Evolutionary conservation across 2,888 invertebrate species (phyloP), one percentile per base, ranked within the genome.

Genomic region (Xestoiulus laeticollis): DNA sequence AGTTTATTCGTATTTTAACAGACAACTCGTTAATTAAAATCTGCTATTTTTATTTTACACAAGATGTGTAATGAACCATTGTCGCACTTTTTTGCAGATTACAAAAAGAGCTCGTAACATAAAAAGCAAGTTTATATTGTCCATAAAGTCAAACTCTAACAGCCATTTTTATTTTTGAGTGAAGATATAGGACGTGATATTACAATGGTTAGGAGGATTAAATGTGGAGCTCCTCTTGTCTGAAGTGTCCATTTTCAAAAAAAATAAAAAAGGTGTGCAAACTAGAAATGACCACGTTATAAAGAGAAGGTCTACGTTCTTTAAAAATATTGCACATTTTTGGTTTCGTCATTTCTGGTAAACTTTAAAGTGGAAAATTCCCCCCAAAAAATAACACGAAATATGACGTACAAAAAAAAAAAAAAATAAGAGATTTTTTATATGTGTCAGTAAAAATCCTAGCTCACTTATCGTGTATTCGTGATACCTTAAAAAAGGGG

Each of bases 361-460:
- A 68, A 26, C 68, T 4, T 26, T 6, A 26, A 30, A 8, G 78
- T 48, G 30, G 14, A 14, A 10, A 78, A 26, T 78, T 30, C 26
- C 26, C 78, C 48, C 14, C 12, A 30, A 30, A 78, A 78, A 78
- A 30, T 26, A 26, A 78, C 26, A 30, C 78, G 78, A 78, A 78
- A 30, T 78, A 14, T 30, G 30, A 78, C 78, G n/a, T 26, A 68
- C 5, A 5, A 26, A n/a, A 59, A 6, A 68, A 26, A 68, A 68
- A 59, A 0, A 59, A 5, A 8, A 78, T 30, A 30, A 78, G 78
- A 14, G 78, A n/a, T 78, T 2, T 26, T 78, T 14, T 30, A 78
- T 78, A 16, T 14, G 78, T 78, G 78, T 78, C 78, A 78, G 78
- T 78, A 26, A 26, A 78, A 78, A 78, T 78, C 59, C 16, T 59